Conservation (phyloP, 2,888 invertebrate species). For the Crocallis elinguaria region DNA sequence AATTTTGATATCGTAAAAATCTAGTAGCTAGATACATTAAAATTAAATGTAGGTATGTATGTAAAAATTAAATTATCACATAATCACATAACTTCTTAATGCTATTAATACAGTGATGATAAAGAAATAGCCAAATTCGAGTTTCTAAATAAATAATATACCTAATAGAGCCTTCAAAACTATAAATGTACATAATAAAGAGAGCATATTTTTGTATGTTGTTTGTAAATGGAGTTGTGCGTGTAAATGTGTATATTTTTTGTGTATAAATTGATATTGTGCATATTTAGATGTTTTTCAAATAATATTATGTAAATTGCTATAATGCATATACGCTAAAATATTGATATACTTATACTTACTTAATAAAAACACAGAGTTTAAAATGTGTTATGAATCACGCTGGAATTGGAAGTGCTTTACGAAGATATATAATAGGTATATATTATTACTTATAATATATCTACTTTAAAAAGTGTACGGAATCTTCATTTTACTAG, state of each 20-base stretch:
- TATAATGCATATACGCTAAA: neutral
- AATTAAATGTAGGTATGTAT: neutral
- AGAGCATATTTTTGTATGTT: constrained; percentile 69
- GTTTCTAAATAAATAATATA: neutral
- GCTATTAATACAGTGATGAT: neutral
- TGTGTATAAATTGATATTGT: constrained; percentile 20
- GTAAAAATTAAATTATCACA: constrained; percentile 1
- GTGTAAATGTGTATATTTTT: constrained; percentile 29
- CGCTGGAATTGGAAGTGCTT: too few species aligned
- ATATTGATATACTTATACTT: too few species aligned
- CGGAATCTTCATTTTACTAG: too few species aligned
- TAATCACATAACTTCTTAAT: neutral
- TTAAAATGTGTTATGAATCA: too few species aligned
- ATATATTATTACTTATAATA: too few species aligned
- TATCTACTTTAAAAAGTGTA: too few species aligned
- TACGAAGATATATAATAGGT: too few species aligned
- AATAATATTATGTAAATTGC: neutral
- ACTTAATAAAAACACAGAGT: too few species aligned
- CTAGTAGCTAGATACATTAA: too few species aligned
- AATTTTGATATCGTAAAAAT: too few species aligned
- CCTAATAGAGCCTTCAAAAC: neutral
- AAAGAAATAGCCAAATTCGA: constrained; percentile 26
- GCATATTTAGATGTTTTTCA: neutral
- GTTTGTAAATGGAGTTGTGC: constrained; percentile 52
- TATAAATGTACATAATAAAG: constrained; percentile 15